Conservation (phyloP, 2,113 vertebrate genomes). For the Cyrtonyx montezumae region DNA sequence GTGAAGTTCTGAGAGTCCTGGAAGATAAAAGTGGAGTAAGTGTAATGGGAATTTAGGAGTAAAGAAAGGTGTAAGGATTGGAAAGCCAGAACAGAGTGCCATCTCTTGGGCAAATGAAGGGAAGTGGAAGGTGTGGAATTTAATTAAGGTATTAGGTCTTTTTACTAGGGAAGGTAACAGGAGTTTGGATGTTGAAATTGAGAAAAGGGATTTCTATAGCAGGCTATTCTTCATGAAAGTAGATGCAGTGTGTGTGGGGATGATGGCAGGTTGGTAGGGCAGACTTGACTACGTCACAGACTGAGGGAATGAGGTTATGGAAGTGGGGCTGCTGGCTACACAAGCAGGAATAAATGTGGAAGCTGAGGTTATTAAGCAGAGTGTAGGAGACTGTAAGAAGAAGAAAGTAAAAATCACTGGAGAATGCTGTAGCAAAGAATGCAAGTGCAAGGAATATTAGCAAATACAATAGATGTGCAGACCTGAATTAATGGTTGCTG, state of each 20-base stretch:
- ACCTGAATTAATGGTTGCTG: slow-evolving; percentile 28
- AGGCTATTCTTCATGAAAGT: neutral
- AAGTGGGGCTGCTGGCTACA: neutral
- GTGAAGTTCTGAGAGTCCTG: neutral
- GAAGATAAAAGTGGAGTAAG: neutral
- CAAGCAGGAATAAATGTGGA: neutral
- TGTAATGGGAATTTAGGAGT: neutral
- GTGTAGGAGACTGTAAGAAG: neutral
- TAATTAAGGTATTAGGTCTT: neutral
- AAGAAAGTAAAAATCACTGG: neutral
- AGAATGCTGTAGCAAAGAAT: neutral
- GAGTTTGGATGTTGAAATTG: neutral
- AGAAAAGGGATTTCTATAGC: neutral
- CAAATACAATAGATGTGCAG: neutral
- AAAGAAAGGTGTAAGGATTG: neutral
- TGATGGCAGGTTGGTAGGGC: neutral
- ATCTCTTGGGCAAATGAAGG: neutral
- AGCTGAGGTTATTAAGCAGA: neutral
- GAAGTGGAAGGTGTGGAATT: neutral
- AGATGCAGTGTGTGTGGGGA: neutral
- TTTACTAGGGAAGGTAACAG: neutral
- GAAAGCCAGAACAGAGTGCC: neutral
- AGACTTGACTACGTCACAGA: fast-evolving
- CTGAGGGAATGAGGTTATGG: neutral
- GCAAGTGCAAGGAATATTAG: neutral